Evolutionary conservation across 2,113 vertebrate species (phyloP).

Genomic region (Marmota flaviventris): DNA sequence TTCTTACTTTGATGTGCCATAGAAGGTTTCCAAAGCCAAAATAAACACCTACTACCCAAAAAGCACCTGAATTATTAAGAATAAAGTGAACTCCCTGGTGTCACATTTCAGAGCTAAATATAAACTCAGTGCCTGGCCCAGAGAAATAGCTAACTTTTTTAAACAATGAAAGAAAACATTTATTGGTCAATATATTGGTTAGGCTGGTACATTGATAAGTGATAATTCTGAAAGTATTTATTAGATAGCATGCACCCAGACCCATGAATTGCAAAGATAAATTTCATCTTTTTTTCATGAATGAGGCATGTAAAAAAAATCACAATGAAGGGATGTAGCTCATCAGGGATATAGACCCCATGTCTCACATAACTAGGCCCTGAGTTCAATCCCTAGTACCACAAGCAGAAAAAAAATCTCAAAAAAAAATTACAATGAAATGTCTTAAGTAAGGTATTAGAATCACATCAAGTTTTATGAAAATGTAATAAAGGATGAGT

Average conservation of each 20-base stretch:
- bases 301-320: not conserved
- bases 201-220: not conserved
- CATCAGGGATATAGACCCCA: too few species aligned
- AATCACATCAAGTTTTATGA: not conserved
- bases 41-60: constrained; percentile 28
- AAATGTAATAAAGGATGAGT: not conserved
- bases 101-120: not conserved
- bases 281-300: not conserved
- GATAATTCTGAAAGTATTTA: not conserved
- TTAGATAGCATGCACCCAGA: not conserved
- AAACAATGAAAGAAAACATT: constrained; percentile 39
- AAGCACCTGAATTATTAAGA: constrained; percentile 19
- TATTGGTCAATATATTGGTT: not conserved
- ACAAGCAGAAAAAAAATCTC: too few species aligned
- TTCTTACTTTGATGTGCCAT: constrained; percentile 50
- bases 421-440: too few species aligned
- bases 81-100: not conserved
- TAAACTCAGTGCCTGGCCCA: not conserved
- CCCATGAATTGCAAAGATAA: not conserved
- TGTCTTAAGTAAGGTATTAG: not conserved
- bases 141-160: not conserved
- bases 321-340: too few species aligned
- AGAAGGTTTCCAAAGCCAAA: constrained; percentile 43
- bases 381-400: too few species aligned
- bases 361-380: too few species aligned